Evolutionary conservation across 2,113 vertebrate species (phyloP).

Genomic region (Podarcis muralis): DNA sequence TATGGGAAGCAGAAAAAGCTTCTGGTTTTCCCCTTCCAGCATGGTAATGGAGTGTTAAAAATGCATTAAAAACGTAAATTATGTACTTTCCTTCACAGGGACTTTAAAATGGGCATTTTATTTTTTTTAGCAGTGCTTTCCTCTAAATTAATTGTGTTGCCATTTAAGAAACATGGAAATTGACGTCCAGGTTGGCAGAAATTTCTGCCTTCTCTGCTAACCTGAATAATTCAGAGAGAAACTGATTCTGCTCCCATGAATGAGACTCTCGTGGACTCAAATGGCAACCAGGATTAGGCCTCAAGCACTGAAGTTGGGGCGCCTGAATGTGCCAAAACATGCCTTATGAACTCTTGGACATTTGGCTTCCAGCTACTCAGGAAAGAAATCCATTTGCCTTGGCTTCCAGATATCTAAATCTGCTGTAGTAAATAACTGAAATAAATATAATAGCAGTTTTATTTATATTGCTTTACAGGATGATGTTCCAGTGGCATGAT

Average conservation of each 20-base stretch:
- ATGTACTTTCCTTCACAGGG: conserved; percentile 1
- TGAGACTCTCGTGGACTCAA: conserved; percentile 23
- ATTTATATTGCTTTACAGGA: not conserved
- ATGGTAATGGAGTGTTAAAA: conserved; percentile 20
- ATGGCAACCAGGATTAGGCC: not conserved
- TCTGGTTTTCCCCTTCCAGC: not conserved
- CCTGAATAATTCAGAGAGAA: conserved; percentile 51
- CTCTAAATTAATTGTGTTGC: conserved; percentile 3
- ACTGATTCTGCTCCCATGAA: conserved; percentile 33
- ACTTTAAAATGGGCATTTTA: conserved; percentile 14
- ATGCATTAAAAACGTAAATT: conserved; percentile 15
- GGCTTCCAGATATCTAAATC: not conserved
- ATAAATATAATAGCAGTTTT: not conserved
- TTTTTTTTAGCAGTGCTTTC: not conserved
- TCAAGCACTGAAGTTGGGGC: not conserved
- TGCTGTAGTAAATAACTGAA: not conserved
- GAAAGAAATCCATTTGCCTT: not conserved
- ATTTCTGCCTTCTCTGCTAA: conserved; percentile 25
- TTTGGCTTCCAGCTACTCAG: not conserved
- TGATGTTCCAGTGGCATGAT: not conserved
- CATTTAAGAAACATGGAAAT: not conserved
- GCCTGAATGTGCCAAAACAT: not conserved
- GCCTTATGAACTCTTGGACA: not conserved
- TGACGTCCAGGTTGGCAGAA: conserved; percentile 7
- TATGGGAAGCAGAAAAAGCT: not conserved